Evolutionary conservation across 2,113 vertebrate genomes (phyloP), one percentile per base, ranked within the genome.

Genomic region (Hypanus sabinus): DNA sequence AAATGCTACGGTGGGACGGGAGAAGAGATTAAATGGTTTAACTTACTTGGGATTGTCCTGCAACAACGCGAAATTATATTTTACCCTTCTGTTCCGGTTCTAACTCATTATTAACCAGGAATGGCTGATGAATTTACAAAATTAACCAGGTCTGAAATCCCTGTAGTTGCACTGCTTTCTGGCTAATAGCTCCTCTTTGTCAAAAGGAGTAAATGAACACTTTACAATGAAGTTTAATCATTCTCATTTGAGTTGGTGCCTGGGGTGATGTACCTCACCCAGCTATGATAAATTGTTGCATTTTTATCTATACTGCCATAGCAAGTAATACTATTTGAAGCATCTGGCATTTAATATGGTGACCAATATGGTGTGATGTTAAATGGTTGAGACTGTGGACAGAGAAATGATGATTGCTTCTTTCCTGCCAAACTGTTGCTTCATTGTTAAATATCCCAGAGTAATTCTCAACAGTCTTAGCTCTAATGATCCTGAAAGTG

Each of bases 131-230:
- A 90, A 90, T 65, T 65, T 65, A 90, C 85, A 90, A 90, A 65
- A 33, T 90, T 30, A 90, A n/a, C 30, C 60, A 90, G n/a, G 12
- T 90, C 85, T 90, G 30, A 65, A n/a, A 20, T 65, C 85, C 30
- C 30, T 8, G 14, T 90, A 62, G 65, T 90, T 90, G 85, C 5
- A 90, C 60, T 62, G 16, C 85, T 90, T 33, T 90, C 14, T n/a
- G 62, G 16, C 85, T 90, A 90, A 90, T 90, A 16, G 62, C 85
- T n/a, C n/a, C 85, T 20, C 85, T 65, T 90, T 65, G 65, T 88
- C 60, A 65, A 65, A 88, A 57, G 85, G 24, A 88, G n/a, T n/a
- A 88, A 65, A 16, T 90, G 60, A 90, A 90, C 85, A 9, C 57
- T 90, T 62, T 90, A 33, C 14, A 33, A 20, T 18, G 30, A 90